Base-by-base conservation (phyloP, 2,113 vertebrate species). In the Microtus richardsoni region DNA sequence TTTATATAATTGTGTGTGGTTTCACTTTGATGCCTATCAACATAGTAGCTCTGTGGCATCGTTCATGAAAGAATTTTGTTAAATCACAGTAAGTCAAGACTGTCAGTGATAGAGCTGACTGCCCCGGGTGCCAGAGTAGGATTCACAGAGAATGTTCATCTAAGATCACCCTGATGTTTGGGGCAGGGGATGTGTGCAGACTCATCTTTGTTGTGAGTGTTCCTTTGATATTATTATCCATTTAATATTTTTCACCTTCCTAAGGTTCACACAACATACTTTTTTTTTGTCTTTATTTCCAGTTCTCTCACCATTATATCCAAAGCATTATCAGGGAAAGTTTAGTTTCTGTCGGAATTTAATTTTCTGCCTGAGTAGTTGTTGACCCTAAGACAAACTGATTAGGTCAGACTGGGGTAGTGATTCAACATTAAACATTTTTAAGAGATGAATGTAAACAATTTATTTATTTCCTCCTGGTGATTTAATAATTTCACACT, bases 401-500 rank as follows among this genome's bases (percentile, higher is more conserved):
- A 86, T 68, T 66, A 21, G 26, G 64, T 91, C 77, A 95, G 83
- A 93, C 71, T 26, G 62, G 39, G 71, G 91, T 70, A 52, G 2
- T 89, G 58, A 3, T 87, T 64, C 83, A 28, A 9, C 28, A 88
- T 52, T 93, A 77, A 96, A 90, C 3, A 3, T 58, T 58, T 58
- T 21, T 21, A 19, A 58, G 21, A 58, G 71, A 85, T 41, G 80
- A 91, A 89, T 66, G 88, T 60, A 54, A 84, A 14, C 7, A 24
- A 90, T 39, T 71, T 36, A 52, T 93, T 96, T 16, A 70, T 91
- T 92, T 96, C 24, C n/a, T 94, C 75, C 44, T 47, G 19, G 16
- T 52, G 58, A 80, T 91, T 94, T 6, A 70, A 86, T 91, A 92
- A 82, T 52, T 93, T 95, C 33, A 91, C 36, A 44, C n/a, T 52